Conservation (phyloP, 1,140 invertebrate species). For the Musca vetustissima region DNA sequence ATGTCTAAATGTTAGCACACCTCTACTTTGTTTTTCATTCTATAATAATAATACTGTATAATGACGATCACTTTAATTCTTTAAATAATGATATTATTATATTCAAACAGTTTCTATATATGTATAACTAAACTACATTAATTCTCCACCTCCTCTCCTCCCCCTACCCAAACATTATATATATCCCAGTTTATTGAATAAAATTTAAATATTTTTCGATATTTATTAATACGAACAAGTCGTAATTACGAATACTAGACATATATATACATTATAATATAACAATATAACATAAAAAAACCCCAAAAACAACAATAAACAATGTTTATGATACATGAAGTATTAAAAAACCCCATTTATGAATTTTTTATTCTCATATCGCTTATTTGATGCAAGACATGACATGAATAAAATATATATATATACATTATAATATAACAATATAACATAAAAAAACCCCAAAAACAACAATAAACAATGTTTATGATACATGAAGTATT, state of each 20-base stretch:
- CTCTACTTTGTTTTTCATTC: too few species aligned
- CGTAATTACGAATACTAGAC: constrained; percentile 17
- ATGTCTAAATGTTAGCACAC: too few species aligned
- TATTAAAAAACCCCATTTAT: background rate
- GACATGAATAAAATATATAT: constrained; percentile 21
- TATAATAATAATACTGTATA: background rate
- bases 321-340: background rate
- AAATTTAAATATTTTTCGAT: constrained; percentile 30
- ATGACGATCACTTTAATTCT: constrained; percentile 8
- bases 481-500: background rate
- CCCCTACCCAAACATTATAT: constrained; percentile 3
- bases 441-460: constrained; percentile 5
- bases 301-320: background rate
- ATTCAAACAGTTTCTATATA: constrained; percentile 8
- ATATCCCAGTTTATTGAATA: constrained; percentile 15
- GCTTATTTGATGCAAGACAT: too few species aligned
- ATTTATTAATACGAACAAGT: constrained; percentile 27
- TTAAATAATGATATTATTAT: constrained; percentile 18
- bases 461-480: background rate
- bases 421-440: constrained; percentile 2
- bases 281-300: constrained; percentile 7
- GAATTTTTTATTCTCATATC: too few species aligned
- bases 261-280: constrained; percentile 12
- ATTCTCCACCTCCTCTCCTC: too few species aligned
- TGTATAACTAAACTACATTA: too few species aligned